Evolutionary conservation across 1,140 invertebrate genomes (phyloP).

Genomic region (Mylabris phalerata): DNA sequence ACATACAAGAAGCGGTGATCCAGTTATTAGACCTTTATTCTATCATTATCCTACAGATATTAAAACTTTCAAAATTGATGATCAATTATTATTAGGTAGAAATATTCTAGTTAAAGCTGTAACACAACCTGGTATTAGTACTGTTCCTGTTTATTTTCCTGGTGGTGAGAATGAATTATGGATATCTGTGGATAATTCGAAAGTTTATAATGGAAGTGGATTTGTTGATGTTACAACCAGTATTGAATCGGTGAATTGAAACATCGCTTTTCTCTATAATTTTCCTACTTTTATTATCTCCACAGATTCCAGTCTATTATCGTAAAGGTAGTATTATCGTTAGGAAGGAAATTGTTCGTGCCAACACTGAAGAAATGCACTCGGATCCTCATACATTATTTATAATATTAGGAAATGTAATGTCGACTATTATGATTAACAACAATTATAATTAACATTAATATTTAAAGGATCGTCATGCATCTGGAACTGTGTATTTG

Average conservation of each 20-base stretch:
- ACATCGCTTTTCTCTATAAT: too few relatives aligned
- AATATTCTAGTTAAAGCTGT: constrained; percentile 81
- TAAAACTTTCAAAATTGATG: constrained; percentile 70
- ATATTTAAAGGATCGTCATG: neutral
- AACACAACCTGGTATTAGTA: constrained; percentile 64
- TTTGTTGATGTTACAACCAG: neutral
- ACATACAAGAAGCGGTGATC: constrained; percentile 67
- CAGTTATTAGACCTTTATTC: constrained; percentile 86
- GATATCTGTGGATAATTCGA: constrained; percentile 80
- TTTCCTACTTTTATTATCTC: too few relatives aligned
- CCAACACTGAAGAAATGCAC: constrained; percentile 73
- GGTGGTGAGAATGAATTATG: constrained; percentile 62
- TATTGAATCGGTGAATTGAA: too few relatives aligned
- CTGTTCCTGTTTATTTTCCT: constrained; percentile 83
- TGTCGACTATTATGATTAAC: too few relatives aligned
- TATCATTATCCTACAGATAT: constrained; percentile 79
- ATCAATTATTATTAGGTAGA: constrained; percentile 72
- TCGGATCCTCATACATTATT: neutral
- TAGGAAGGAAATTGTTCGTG: constrained; percentile 62
- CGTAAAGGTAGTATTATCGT: neutral
- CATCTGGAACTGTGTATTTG: neutral
- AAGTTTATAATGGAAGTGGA: constrained; percentile 1
- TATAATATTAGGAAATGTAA: neutral
- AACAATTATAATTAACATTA: too few relatives aligned
- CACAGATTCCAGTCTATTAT: neutral